These are phyloP conservation scores for Zaprionus vittiger DNA, from an alignment of 1,140 invertebrate genomes.

Conservation along the genomic window DNA sequence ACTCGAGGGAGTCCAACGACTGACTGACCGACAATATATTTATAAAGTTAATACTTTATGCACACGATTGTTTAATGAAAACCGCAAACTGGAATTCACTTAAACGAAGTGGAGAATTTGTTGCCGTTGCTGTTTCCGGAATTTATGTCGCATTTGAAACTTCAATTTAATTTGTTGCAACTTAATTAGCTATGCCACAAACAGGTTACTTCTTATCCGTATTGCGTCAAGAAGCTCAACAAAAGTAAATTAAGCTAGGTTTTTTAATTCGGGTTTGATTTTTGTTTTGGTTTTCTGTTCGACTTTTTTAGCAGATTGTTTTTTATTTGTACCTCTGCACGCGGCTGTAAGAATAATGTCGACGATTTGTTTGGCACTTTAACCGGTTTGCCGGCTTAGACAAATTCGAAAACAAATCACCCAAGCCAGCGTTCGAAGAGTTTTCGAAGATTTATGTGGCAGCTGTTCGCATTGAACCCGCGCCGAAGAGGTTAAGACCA, in stretches of 20 bases:
- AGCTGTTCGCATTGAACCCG: slow-evolving; percentile 76
- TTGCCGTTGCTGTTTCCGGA: slow-evolving; percentile 16
- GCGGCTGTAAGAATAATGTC: slow-evolving; percentile 61
- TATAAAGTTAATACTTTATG: slow-evolving; percentile 13
- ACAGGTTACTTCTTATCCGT: slow-evolving; percentile 53
- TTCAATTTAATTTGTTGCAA: slow-evolving; percentile 42
- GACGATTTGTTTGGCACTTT: slow-evolving; percentile 65
- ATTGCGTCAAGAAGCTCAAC: slow-evolving; percentile 20
- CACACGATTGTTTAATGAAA: slow-evolving; percentile 61
- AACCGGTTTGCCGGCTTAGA: slow-evolving; percentile 51
- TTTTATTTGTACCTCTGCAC: background rate
- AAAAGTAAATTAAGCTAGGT: slow-evolving; percentile 17
- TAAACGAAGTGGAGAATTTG: slow-evolving; percentile 14
- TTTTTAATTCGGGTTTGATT: slow-evolving; percentile 6
- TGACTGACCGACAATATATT: slow-evolving; percentile 39
- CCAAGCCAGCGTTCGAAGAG: slow-evolving; percentile 19
- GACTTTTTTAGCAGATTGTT: slow-evolving; percentile 1
- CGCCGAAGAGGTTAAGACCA: slow-evolving; percentile 71
- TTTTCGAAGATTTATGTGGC: slow-evolving; percentile 57
- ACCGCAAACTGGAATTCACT: slow-evolving; percentile 66
- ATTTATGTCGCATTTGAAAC: slow-evolving; percentile 59
- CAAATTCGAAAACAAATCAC: slow-evolving; percentile 34
- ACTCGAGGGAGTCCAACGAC: slow-evolving; percentile 8
- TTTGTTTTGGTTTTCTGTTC: slow-evolving; percentile 38
- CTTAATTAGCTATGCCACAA: slow-evolving; percentile 66